Evolutionary conservation across 2,888 invertebrate genomes (phyloP), one percentile per base, ranked within the genome.

Genomic region (Agonopterix alstromeriana): DNA sequence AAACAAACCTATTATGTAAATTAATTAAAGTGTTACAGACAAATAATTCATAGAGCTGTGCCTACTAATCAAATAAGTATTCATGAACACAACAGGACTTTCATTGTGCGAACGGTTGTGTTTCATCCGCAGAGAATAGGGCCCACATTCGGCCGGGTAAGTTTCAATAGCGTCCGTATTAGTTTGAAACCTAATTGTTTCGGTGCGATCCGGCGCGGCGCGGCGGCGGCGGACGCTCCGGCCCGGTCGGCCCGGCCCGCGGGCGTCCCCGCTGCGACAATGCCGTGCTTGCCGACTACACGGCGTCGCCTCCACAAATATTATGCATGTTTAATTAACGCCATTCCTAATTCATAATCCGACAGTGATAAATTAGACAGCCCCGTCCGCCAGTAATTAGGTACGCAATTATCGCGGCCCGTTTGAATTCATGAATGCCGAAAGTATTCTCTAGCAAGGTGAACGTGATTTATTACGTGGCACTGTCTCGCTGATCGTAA

Each of bases 271-370:
- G 10, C 27, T 63, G 62, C 70, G 42, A 42, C 65, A 63, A 63
- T 61, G 45, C 47, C 49, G 48, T 49, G 48, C 47, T 12, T 5
- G n/a, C 53, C 50, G 43, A 11, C 42, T 47, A 45, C 56, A 49
- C 49, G 52, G 50, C 65, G 70, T 66, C 70, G 71, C 71, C 73
- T 68, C 70, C 73, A 73, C 81, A 78, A 82, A 82, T 82, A 81
- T 76, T 82, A 84, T 81, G 78, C 82, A 84, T 82, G 83, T 83
- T 84, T 82, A 82, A 86, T 84, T 80, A 83, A 80, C 76, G 80
- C 79, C 73, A 74, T 81, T 75, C 77, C 79, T 83, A 83, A 87
- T 85, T 86, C 83, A 85, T 86, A 87, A 88, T 85, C 85, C 75
- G 86, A 86, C 86, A 83, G 74, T 87, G 85, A 87, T 83, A 84